Base-by-base conservation (phyloP, 2,113 vertebrate genomes). In the Gopherus evgoodei region DNA sequence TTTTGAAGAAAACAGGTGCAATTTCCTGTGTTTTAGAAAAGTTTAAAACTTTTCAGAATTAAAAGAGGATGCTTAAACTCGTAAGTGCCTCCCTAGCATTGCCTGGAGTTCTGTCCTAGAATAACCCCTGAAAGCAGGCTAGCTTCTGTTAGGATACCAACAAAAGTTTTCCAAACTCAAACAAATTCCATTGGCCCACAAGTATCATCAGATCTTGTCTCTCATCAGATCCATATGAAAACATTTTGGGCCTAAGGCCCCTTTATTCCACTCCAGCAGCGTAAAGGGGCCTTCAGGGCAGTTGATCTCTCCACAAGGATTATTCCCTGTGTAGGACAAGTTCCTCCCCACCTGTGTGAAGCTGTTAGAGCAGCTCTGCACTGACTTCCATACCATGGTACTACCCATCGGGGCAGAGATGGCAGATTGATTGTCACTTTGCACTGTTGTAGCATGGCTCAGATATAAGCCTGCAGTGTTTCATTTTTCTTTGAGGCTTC, bases 401-500 rank as follows among this genome's bases (percentile, higher is more conserved):
- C 42, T 75, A 24, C 21, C n/a, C 69, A 75, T n/a, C 11, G 8
- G 12, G 53, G 62, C 11, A 88, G 91, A 83, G 0, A 0, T 2
- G n/a, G 5, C 11, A 44, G 38, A 52, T 11, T 78, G 84, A 89
- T 72, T 49, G 87, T 35, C 12, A 65, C 27, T 65, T 65, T 31
- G 29, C 59, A 65, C 59, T 47, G 21, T 35, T 88, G 76, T 91
- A 85, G 25, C 4, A n/a, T 75, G 35, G 35, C n/a, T 75, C 22
- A 31, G 3, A 10, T 0, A 3, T 27, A 56, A 22, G 84, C 84
- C 0, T 42, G 69, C 0, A 65, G 29, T 29, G 81, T 56, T 76
- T 31, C 0, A 3, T 49, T 92, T 97, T 85, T 85, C 50, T 88
- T 87, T 38, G 7, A 81, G 9, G 1, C 1, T 87, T 90, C 87